These are phyloP conservation scores for Carassius auratus DNA, from an alignment of 2,113 vertebrate species.

Conservation along the genomic window DNA sequence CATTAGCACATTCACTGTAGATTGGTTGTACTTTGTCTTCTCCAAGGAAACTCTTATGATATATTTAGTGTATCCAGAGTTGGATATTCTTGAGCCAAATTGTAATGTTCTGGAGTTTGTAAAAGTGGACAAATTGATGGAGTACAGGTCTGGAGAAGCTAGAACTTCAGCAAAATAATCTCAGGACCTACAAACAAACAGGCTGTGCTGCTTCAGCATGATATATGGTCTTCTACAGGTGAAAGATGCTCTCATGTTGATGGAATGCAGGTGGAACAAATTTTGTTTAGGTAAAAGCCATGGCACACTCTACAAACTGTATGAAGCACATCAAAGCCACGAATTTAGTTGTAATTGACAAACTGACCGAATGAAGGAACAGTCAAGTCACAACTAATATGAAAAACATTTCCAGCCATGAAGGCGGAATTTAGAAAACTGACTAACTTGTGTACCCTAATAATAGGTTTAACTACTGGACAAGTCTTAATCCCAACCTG, in stretches of 20 bases:
- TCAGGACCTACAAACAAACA: not conserved
- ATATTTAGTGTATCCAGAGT: conserved; percentile 13
- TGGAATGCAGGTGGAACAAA: conserved; percentile 51
- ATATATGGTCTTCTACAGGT: conserved; percentile 41
- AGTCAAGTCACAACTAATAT: not conserved
- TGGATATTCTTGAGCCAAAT: not conserved
- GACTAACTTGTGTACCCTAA: not conserved
- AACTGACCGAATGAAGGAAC: not conserved
- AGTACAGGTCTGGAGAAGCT: not conserved
- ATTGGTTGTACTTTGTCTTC: not conserved
- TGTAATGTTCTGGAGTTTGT: not conserved
- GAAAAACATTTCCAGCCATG: not conserved
- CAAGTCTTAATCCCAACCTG: not conserved
- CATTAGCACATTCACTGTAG: not conserved
- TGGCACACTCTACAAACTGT: not conserved
- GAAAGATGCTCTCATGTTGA: conserved; percentile 46
- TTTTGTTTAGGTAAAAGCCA: not conserved
- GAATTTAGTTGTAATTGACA: not conserved
- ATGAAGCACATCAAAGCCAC: not conserved
- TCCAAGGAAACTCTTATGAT: conserved; percentile 7
- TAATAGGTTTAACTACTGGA: not conserved
- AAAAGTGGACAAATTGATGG: conserved; percentile 4
- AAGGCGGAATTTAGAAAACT: not conserved
- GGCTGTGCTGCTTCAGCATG: not conserved
- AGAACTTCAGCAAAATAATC: conserved; percentile 13